Conservation (phyloP, 2,797 vertebrate species). For the Pygocentrus nattereri region DNA sequence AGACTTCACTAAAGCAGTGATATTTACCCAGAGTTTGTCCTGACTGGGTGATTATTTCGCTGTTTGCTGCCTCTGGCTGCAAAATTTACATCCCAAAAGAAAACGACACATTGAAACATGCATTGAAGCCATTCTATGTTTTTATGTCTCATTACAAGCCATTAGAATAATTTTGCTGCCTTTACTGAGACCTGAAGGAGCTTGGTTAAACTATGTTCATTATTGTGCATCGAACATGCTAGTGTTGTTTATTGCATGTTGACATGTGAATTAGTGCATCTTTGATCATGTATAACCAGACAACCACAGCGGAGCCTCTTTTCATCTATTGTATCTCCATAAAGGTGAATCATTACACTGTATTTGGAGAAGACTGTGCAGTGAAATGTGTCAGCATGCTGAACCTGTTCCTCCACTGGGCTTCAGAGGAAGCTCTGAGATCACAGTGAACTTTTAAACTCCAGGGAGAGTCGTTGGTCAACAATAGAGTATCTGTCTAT, state of each 20-base stretch:
- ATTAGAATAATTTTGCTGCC: constrained; percentile 2
- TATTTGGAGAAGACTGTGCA: background rate
- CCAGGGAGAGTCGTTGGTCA: constrained; percentile 30
- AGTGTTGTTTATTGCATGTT: background rate
- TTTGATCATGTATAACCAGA: constrained; percentile 36
- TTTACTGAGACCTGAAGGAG: background rate
- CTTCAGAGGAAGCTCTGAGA: constrained; percentile 37
- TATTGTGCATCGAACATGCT: background rate
- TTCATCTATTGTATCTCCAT: constrained; percentile 41
- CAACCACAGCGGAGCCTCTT: constrained; percentile 24
- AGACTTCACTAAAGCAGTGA: background rate
- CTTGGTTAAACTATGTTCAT: background rate
- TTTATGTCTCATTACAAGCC: background rate
- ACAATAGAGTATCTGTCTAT: constrained; percentile 47
- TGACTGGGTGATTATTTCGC: constrained; percentile 11
- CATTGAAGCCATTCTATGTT: background rate
- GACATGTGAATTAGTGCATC: background rate
- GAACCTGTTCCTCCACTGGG: constrained; percentile 47
- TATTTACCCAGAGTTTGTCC: background rate
- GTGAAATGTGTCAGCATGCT: constrained; percentile 15
- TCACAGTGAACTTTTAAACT: constrained; percentile 46
- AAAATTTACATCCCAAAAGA: background rate
- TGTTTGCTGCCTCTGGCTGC: background rate
- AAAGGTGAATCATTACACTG: background rate
- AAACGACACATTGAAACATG: background rate